Evolutionary conservation across 2,888 invertebrate genomes (phyloP), one percentile per base, ranked within the genome.

Genomic region (Ormyrus nitidulus): DNA sequence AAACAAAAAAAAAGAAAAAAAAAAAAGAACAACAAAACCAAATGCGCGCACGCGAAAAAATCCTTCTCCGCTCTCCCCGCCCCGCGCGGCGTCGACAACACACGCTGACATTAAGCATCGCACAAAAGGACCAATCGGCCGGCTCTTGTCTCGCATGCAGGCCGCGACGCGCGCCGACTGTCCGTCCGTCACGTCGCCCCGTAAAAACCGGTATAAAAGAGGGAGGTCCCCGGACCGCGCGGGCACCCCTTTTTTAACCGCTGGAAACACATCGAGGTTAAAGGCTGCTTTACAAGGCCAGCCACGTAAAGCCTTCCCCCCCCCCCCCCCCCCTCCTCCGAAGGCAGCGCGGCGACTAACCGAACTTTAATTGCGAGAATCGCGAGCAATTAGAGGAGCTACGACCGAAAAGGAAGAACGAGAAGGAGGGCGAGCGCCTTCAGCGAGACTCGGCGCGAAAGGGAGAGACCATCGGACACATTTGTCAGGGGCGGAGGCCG

Each of bases 301-400:
- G 70, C 72, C 62, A 83, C 70, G 83, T 82, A n/a, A 68, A 72
- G 76, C 78, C 83, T 83, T 85, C 83, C 84, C 77, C 85, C 83
- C 84, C 77, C 82, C 81, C 19, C 19, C 19, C 19, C 19, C 66
- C 0, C 2, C 56, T 34, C 59, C 46, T 58, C 64, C 19, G 7
- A 11, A 48, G 59, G 82, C 79, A 34, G 65, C 69, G 78, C 68
- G 79, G 80, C 71, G 53, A 79, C 83, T 86, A 86, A 85, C 84
- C 83, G 83, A 81, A 83, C 85, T 86, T 86, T 86, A 86, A 87
- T 87, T 86, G 86, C 84, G 82, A 80, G 74, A 84, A 86, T 86
- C 85, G 79, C 85, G 84, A 85, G 87, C 85, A 85, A 86, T 84
- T 84, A 81, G 82, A 82, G 62, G 49, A n/a, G 62, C 49, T 54